Conservation (phyloP, 2,888 invertebrate species). For the Ectropis crepuscularia region DNA sequence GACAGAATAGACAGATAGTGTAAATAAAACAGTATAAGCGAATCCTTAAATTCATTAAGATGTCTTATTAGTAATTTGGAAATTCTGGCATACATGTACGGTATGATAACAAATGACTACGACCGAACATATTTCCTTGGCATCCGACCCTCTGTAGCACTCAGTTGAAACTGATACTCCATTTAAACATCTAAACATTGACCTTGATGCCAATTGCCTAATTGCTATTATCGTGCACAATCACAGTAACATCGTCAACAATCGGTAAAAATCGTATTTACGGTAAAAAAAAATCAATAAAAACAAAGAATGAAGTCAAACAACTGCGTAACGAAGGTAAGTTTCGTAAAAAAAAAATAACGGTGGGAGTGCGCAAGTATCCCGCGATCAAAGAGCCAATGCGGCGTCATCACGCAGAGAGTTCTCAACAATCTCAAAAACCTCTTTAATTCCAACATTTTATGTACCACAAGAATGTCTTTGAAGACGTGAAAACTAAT, state of each 20-base stretch:
- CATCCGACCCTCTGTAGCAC: too few relatives aligned
- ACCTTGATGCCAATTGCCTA: too few relatives aligned
- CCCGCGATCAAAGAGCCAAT: conserved; percentile 67
- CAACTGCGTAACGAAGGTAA: conserved; percentile 60
- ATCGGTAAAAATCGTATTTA: conserved; percentile 61
- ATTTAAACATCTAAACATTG: too few relatives aligned
- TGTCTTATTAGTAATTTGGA: too few relatives aligned
- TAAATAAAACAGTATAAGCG: too few relatives aligned
- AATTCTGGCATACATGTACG: too few relatives aligned
- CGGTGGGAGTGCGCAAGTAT: conserved; percentile 64
- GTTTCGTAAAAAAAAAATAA: conserved; percentile 66
- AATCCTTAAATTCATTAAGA: too few relatives aligned
- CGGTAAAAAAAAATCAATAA: conserved; percentile 56
- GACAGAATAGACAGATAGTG: too few relatives aligned
- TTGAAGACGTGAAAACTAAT: conserved; percentile 77
- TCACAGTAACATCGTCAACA: conserved; percentile 50
- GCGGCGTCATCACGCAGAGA: conserved; percentile 53
- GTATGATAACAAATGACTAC: too few relatives aligned
- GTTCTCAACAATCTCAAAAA: conserved; percentile 54
- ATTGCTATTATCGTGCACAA: too few relatives aligned
- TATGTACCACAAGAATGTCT: conserved; percentile 76
- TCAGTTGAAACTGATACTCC: too few relatives aligned
- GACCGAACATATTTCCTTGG: too few relatives aligned
- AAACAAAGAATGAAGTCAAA: conserved; percentile 63
- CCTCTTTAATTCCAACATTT: conserved; percentile 63